These are phyloP conservation scores for Argynnis bischoffii DNA, from an alignment of 2,888 invertebrate genomes.

Conservation along the genomic window DNA sequence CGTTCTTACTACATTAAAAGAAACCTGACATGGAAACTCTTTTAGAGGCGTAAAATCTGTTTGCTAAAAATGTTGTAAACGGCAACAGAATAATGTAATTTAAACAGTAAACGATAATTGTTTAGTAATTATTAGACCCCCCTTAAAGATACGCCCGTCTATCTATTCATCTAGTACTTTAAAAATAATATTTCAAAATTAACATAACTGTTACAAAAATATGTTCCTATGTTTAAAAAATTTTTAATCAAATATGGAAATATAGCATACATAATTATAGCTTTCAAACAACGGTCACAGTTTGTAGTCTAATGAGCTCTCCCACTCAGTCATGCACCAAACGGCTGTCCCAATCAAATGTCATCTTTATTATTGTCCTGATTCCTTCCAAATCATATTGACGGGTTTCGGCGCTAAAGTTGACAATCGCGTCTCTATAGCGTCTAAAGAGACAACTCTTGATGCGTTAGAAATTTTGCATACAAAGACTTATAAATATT, in stretches of 20 bases:
- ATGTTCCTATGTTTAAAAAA: background rate
- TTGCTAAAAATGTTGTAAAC: no score
- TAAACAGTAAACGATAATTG: no score
- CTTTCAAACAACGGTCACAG: slow-evolving; percentile 24
- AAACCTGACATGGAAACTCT: no score
- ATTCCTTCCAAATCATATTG: slow-evolving; percentile 46
- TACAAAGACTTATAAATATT: slow-evolving; percentile 82
- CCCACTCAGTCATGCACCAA: slow-evolving; percentile 47
- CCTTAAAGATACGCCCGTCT: no score
- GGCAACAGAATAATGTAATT: no score
- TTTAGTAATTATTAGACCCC: no score
- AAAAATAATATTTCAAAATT: no score
- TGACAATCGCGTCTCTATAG: slow-evolving; percentile 56
- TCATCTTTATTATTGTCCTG: slow-evolving; percentile 46
- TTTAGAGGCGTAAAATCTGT: no score
- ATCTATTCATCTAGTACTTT: no score
- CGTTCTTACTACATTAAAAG: no score
- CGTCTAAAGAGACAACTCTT: slow-evolving; percentile 60
- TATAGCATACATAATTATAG: background rate
- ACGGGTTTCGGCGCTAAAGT: slow-evolving; percentile 55
- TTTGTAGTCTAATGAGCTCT: slow-evolving; percentile 29
- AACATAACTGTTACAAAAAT: no score
- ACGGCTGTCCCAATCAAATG: slow-evolving; percentile 50
- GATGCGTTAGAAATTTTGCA: slow-evolving; percentile 76
- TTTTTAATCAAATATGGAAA: background rate